A percentile compares a stretch with the other conserved stretches of the same genome.
Evolutionary conservation across 2,888 invertebrate species (phyloP).

Genomic region (Bombyx huttoni): DNA sequence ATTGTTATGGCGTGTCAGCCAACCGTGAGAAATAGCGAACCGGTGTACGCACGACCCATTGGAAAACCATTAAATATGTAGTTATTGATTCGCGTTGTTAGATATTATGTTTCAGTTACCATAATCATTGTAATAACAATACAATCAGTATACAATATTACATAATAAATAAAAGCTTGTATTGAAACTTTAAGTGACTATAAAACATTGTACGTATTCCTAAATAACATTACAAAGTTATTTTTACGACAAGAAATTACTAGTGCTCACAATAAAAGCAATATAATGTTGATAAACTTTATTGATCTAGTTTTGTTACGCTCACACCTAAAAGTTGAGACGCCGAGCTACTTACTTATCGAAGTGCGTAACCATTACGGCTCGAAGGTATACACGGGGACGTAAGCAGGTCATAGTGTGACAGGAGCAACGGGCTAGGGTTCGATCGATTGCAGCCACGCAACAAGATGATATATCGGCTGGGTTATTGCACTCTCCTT

Average conservation of each 20-base stretch:
- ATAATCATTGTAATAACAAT: too few species aligned
- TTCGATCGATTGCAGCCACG: slow-evolving; percentile 41
- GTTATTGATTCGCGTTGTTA: too few species aligned
- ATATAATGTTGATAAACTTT: background rate
- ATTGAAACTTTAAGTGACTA: too few species aligned
- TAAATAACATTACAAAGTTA: too few species aligned
- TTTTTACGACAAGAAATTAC: too few species aligned
- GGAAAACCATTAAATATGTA: background rate
- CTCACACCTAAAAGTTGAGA: background rate
- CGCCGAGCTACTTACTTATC: background rate
- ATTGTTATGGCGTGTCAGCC: slow-evolving; percentile 11
- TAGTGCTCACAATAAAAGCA: background rate
- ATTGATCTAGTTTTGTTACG: background rate
- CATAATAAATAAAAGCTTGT: too few species aligned
- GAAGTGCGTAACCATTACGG: background rate
- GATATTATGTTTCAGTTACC: too few species aligned
- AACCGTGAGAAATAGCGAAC: slow-evolving; percentile 18
- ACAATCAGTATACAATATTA: too few species aligned
- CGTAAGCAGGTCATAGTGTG: slow-evolving; percentile 40
- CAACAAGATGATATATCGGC: slow-evolving; percentile 28
- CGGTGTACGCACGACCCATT: background rate
- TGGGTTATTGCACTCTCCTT: slow-evolving; percentile 6
- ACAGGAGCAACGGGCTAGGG: slow-evolving; percentile 25
- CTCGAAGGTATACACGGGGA: slow-evolving; percentile 13
- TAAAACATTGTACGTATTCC: too few species aligned